phyloP scores from a whole-genome alignment of 2,888 invertebrate genomes.

The Lochmaea capreae region DNA sequence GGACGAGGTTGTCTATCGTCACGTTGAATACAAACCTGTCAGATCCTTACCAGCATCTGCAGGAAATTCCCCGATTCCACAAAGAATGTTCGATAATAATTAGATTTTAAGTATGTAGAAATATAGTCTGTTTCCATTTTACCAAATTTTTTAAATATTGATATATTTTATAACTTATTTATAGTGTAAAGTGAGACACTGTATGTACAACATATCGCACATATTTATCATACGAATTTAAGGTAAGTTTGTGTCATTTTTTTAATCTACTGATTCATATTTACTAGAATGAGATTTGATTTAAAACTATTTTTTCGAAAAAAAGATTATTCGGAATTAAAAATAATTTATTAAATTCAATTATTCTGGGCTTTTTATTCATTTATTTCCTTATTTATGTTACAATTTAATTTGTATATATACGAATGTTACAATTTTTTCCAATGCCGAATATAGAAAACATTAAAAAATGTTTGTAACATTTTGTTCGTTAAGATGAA shows the following conservation, averaged over 20 bases:
- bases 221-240: neutral
- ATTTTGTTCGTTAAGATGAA: no score
- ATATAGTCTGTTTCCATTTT: slow-evolving; percentile 28
- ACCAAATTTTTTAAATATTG: slow-evolving; percentile 17
- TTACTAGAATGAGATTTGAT: neutral
- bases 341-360: no score
- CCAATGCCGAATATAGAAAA: no score
- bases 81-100: slow-evolving; percentile 54
- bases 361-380: no score
- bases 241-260: neutral
- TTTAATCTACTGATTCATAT: neutral
- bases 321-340: no score
- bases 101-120: slow-evolving; percentile 38
- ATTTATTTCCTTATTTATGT: no score
- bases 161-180: slow-evolving; percentile 22
- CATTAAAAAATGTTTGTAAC: no score
- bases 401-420: no score
- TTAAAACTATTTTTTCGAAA: neutral
- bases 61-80: slow-evolving; percentile 58
- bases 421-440: no score
- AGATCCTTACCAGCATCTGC: slow-evolving; percentile 58
- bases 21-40: slow-evolving; percentile 67
- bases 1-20: slow-evolving; percentile 76
- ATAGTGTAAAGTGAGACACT: slow-evolving; percentile 4
- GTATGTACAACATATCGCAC: slow-evolving; percentile 15